phyloP scores from a whole-genome alignment of 2,797 vertebrate species.

The Artibeus lituratus region DNA sequence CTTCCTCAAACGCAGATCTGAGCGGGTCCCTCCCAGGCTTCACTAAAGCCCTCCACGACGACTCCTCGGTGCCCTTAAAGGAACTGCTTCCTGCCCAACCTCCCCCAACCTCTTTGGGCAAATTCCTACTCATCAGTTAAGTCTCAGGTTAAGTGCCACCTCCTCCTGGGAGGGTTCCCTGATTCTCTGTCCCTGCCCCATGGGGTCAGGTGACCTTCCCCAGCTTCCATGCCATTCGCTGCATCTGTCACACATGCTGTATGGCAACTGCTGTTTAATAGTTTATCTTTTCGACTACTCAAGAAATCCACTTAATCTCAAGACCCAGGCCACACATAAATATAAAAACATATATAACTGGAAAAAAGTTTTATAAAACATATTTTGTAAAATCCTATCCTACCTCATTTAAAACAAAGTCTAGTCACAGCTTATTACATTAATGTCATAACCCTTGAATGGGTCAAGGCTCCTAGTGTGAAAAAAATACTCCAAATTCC shows the following conservation, averaged over 20 bases:
- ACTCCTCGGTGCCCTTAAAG: not conserved
- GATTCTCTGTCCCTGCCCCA: not conserved
- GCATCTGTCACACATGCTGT: not conserved
- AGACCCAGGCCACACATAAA: not conserved
- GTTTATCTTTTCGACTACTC: not conserved
- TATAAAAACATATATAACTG: constrained; percentile 10
- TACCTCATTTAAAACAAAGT: constrained; percentile 17
- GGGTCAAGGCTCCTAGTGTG: not conserved
- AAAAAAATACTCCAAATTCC: not conserved
- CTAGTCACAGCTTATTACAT: not conserved
- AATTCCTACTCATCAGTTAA: not conserved
- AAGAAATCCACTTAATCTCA: not conserved
- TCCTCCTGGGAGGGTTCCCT: not conserved
- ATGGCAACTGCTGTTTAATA: not conserved
- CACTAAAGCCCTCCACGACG: not conserved
- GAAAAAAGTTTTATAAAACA: not conserved
- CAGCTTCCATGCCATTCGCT: not conserved
- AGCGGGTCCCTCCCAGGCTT: not conserved
- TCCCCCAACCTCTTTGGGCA: not conserved
- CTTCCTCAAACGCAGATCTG: not conserved
- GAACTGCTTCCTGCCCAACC: not conserved
- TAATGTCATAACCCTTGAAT: constrained; percentile 1
- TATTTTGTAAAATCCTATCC: not conserved
- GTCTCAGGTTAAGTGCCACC: not conserved
- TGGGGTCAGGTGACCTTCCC: not conserved